These are phyloP conservation scores for Rhinogobio ventralis DNA, from an alignment of 2,797 vertebrate species.

Conservation along the genomic window DNA sequence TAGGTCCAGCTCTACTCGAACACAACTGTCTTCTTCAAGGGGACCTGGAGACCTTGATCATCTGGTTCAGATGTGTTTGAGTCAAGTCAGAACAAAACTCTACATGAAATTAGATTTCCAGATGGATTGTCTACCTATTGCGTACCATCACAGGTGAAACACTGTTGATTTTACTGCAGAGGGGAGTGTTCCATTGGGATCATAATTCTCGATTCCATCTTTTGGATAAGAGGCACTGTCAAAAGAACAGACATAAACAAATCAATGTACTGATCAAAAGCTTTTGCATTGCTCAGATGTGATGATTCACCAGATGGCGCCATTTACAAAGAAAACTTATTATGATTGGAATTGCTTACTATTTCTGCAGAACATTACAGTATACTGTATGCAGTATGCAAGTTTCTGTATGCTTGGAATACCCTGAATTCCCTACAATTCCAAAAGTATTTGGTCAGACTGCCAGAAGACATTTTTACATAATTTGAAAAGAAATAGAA, in stretches of 20 bases:
- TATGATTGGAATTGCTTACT: background rate
- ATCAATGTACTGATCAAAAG: background rate
- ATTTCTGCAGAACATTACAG: background rate
- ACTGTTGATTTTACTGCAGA: constrained; percentile 79
- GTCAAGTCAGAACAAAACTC: background rate
- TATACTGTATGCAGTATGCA: background rate
- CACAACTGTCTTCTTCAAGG: too few species aligned
- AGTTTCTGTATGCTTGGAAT: background rate
- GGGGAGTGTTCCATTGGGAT: constrained; percentile 91
- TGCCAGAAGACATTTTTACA: background rate
- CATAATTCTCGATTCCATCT: constrained; percentile 96
- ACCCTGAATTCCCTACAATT: background rate
- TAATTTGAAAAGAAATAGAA: background rate
- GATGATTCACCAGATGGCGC: constrained; percentile 42
- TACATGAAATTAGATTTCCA: background rate
- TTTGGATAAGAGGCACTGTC: constrained; percentile 90
- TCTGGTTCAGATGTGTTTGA: constrained; percentile 4
- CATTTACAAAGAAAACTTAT: background rate
- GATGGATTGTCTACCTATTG: background rate
- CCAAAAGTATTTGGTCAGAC: background rate
- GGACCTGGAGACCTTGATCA: background rate
- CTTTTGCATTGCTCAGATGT: background rate
- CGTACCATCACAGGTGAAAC: background rate
- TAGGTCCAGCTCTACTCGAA: too few species aligned
- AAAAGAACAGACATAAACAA: constrained; percentile 5